Percentiles rank a stretch among this genome's conserved stretches.
Conservation (phyloP, 2,888 invertebrate genomes). For the Ennomos quercinarius region DNA sequence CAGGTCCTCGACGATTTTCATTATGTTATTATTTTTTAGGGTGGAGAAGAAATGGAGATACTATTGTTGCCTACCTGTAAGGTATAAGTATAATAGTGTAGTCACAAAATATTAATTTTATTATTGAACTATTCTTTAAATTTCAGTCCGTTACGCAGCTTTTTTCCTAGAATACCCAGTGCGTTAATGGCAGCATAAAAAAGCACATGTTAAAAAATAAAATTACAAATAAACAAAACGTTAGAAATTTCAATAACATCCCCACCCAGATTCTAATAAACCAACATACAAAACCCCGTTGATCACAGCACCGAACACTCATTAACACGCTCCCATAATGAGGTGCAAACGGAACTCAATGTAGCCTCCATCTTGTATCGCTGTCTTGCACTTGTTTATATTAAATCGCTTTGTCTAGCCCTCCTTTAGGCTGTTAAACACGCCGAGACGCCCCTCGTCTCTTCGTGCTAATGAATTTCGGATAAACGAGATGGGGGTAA, state of each 20-base stretch:
- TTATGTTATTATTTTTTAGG: too few species aligned
- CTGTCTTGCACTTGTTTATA: slow-evolving; percentile 36
- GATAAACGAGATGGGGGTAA: slow-evolving; percentile 15
- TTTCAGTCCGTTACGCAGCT: too few species aligned
- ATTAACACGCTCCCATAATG: slow-evolving; percentile 27
- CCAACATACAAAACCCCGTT: slow-evolving; percentile 17
- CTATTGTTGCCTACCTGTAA: too few species aligned
- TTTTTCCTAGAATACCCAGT: too few species aligned
- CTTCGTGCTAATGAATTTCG: slow-evolving; percentile 23
- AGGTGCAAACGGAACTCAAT: slow-evolving; percentile 28
- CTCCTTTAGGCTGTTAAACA: slow-evolving; percentile 27
- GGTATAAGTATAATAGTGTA: too few species aligned
- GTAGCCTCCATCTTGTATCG: slow-evolving; percentile 17
- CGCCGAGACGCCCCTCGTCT: slow-evolving; percentile 17
- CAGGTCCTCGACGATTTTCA: too few species aligned
- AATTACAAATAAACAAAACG: too few species aligned
- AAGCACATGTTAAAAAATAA: too few species aligned
- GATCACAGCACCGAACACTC: slow-evolving; percentile 23
- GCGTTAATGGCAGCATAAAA: too few species aligned
- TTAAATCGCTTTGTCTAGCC: slow-evolving; percentile 38
- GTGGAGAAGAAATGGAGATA: too few species aligned
- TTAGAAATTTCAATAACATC: background rate
- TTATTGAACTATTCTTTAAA: too few species aligned
- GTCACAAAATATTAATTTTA: too few species aligned
- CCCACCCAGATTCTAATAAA: slow-evolving; percentile 1